These are phyloP conservation scores for Toxostoma redivivum DNA, from an alignment of 2,113 vertebrate genomes.

Conservation along the genomic window DNA sequence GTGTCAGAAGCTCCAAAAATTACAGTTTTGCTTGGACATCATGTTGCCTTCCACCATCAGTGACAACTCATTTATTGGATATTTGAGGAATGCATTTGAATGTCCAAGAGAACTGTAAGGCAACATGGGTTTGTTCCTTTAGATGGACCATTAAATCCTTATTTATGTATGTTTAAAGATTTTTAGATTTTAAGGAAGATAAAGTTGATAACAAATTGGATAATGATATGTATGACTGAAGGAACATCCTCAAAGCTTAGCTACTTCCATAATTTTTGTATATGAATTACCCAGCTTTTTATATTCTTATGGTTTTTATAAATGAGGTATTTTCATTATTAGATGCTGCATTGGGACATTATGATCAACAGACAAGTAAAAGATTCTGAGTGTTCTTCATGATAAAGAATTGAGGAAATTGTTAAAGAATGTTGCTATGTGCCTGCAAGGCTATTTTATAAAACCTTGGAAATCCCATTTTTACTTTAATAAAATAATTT, in stretches of 20 bases:
- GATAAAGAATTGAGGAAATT: neutral
- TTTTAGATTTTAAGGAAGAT: neutral
- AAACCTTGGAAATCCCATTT: neutral
- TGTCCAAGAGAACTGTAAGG: neutral
- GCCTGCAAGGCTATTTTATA: neutral
- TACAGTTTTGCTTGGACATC: neutral
- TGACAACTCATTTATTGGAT: neutral
- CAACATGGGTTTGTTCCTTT: neutral
- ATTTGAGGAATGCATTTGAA: neutral
- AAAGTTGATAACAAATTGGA: neutral
- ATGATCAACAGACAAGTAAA: neutral
- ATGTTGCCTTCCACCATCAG: neutral
- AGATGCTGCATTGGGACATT: neutral
- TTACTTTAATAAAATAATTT: neutral
- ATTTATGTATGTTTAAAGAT: neutral
- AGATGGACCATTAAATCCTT: neutral
- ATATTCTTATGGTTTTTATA: neutral
- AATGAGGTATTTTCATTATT: neutral
- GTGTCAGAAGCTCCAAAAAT: neutral
- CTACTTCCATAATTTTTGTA: neutral
- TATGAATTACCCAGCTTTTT: neutral
- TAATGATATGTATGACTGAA: neutral
- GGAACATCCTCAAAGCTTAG: neutral
- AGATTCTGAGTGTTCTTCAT: neutral
- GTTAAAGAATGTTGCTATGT: neutral